A percentile compares a stretch with the other conserved stretches of the same genome.
phyloP scores from a whole-genome alignment of 2,113 vertebrate species.

The Bos indicus region DNA sequence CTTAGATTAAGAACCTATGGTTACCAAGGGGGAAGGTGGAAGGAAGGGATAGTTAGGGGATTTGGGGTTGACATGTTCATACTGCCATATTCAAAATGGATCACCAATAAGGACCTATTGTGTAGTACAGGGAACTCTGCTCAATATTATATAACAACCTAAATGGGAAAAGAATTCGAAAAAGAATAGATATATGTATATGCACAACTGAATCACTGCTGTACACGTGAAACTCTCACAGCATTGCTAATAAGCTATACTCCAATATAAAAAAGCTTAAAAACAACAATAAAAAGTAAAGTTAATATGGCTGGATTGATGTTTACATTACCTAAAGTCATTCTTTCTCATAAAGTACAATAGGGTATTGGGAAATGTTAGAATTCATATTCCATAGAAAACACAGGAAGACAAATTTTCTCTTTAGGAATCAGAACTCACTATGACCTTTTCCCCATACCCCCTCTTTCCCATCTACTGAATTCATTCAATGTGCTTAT shows the following conservation, averaged over 20 bases:
- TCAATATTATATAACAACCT: neutral
- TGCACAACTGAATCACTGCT: neutral
- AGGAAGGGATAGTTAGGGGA: neutral
- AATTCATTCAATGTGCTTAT: neutral
- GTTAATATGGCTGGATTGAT: neutral
- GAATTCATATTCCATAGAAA: neutral
- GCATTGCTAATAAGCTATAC: neutral
- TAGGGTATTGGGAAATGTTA: neutral
- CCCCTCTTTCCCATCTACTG: neutral
- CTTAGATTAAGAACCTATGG: neutral
- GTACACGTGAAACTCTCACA: neutral
- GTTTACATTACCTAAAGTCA: neutral
- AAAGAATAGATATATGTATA: neutral
- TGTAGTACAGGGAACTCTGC: neutral
- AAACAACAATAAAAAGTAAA: neutral
- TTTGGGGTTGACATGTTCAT: neutral
- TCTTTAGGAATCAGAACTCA: neutral
- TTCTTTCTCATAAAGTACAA: neutral
- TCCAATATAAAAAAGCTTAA: neutral
- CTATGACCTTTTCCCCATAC: neutral
- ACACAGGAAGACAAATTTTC: neutral
- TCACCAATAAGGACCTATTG: neutral
- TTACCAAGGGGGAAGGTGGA: neutral
- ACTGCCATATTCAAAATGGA: neutral
- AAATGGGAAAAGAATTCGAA: neutral